These are phyloP conservation scores for Solen grandis DNA, from an alignment of 1,140 invertebrate species.

Conservation along the genomic window DNA sequence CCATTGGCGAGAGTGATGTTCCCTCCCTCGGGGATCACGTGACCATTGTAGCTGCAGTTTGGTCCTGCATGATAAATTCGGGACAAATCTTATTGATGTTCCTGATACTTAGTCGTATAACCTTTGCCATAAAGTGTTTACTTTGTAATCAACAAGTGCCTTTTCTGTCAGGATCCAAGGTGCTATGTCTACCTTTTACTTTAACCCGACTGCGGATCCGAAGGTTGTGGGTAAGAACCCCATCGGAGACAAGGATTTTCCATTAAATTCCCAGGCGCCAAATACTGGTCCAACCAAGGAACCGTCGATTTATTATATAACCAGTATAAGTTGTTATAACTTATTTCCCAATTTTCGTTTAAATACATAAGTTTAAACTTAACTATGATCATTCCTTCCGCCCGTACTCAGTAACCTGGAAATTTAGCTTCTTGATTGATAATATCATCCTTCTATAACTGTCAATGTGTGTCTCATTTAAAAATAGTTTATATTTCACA, in stretches of 20 bases:
- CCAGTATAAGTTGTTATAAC: too few species aligned
- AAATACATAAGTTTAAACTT: too few species aligned
- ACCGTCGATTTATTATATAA: too few species aligned
- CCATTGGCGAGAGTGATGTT: slow-evolving; percentile 14
- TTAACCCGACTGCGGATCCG: neutral
- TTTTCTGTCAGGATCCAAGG: neutral
- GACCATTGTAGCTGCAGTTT: slow-evolving; percentile 10
- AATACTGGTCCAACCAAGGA: too few species aligned
- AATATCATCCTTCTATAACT: too few species aligned
- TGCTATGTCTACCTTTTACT: neutral
- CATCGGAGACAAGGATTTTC: neutral
- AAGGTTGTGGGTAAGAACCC: neutral
- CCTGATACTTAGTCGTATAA: neutral
- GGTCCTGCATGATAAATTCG: slow-evolving; percentile 7
- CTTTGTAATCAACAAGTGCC: neutral
- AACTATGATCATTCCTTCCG: too few species aligned
- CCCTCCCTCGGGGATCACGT: slow-evolving; percentile 13
- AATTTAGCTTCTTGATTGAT: too few species aligned
- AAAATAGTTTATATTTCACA: too few species aligned
- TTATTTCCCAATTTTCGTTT: too few species aligned
- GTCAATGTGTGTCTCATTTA: too few species aligned
- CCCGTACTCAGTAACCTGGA: too few species aligned
- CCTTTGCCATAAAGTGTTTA: neutral
- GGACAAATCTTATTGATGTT: neutral
- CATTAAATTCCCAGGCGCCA: too few species aligned